Base-by-base conservation (phyloP, 1,140 invertebrate genomes). In the Portunus trituberculatus region DNA sequence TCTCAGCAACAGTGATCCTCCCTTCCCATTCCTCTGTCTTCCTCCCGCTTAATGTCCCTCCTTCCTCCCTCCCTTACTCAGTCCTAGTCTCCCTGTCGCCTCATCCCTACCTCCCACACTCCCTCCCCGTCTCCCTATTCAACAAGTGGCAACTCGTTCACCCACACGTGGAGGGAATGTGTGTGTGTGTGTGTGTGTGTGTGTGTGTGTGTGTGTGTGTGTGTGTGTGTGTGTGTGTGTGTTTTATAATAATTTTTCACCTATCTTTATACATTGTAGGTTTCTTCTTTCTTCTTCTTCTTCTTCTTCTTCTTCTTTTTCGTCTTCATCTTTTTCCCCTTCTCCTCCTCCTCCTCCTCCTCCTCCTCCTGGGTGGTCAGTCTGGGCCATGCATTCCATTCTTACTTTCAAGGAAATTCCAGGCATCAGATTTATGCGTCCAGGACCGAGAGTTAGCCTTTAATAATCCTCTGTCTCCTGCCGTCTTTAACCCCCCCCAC, bases 21-120 rank as follows among this genome's bases (percentile, higher is more conserved):
- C n/a, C 46, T 52, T 14, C 89, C 46, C n/a, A 29, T 46, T 52
- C 14, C 89, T 46, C 45, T 32, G n/a, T 39, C 89, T 91, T 52
- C 45, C 89, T 91, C n/a, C 45, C 87, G 20, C 87, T 28, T 39
- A 28, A 20, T 89, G 20, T 32, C 45, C 46, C 45, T 46, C 45
- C 32, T 48, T 82, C 46, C 83, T 86, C 92, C 84, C 8, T 86
- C 82, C 46, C 8, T 86, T 82, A 46, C 92, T 86, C 92, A 32
- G 31, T 32, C 91, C 67, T n/a, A 25, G 48, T 92, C 52, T 20
- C 59, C 67, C 48, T 76, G 28, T 82, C 91, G 25, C 91, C n/a
- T 52, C 10, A 4, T 28, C 45, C 29, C 52, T 76, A 48, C 12
- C 52, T 31, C 52, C 20, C 52, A 25, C 45, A 29, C 31, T 76